Conservation (phyloP, 2,797 vertebrate species). For the Sebastes minor region DNA sequence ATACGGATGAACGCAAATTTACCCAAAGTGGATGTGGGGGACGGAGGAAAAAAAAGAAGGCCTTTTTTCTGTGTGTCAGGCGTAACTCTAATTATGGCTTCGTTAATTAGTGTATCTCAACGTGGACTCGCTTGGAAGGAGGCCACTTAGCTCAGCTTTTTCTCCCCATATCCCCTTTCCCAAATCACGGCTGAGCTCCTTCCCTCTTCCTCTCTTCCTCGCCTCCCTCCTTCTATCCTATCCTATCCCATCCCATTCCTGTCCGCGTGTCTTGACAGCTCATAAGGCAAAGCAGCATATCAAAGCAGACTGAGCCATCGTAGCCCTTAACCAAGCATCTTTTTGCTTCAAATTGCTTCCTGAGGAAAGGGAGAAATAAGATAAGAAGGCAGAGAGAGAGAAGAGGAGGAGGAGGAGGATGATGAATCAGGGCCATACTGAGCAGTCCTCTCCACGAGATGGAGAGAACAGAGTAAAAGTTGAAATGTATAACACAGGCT, state of each 20-base stretch:
- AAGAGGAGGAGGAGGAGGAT: constrained; percentile 21
- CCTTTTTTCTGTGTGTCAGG: constrained; percentile 69
- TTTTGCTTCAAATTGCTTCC: constrained; percentile 76
- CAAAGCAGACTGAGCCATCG: constrained; percentile 66
- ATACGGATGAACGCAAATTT: constrained; percentile 41
- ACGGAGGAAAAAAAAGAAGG: neutral
- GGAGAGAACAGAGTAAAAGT: constrained; percentile 20
- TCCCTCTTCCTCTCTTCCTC: neutral
- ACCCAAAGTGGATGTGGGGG: constrained; percentile 33
- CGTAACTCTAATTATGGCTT: constrained; percentile 79
- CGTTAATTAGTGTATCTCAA: constrained; percentile 80
- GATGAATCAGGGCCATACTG: constrained; percentile 27
- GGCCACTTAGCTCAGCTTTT: constrained; percentile 70
- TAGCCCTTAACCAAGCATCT: constrained; percentile 75
- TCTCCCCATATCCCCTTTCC: constrained; percentile 26
- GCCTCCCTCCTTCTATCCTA: constrained; percentile 5
- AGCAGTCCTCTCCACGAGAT: constrained; percentile 15
- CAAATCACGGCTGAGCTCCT: constrained; percentile 38
- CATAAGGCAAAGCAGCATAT: constrained; percentile 73
- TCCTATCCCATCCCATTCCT: constrained; percentile 35
- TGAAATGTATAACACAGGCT: constrained; percentile 24
- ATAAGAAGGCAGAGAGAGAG: constrained; percentile 45
- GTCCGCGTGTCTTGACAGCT: constrained; percentile 72
- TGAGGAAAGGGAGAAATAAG: constrained; percentile 54
- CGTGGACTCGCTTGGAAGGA: constrained; percentile 67